phyloP scores from a whole-genome alignment of 2,888 invertebrate genomes.

The Xestia sexstrigata region DNA sequence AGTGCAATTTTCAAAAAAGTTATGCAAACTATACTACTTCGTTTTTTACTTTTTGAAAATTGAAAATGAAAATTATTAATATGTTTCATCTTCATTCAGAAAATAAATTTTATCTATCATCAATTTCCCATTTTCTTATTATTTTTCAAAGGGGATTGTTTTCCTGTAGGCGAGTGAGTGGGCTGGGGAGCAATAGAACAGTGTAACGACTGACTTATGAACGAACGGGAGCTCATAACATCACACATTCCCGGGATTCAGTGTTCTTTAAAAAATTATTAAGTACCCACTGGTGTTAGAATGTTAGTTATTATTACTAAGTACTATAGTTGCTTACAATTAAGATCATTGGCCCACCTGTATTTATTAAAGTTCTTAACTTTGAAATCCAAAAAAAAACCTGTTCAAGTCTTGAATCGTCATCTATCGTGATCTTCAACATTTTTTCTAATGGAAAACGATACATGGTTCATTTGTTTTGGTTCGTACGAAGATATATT shows the following conservation, averaged over 20 bases:
- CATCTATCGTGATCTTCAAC: no score
- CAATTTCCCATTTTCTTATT: slow-evolving; percentile 7
- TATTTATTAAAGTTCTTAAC: no score
- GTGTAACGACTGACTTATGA: slow-evolving; percentile 54
- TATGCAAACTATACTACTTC: background rate
- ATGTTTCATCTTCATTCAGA: background rate
- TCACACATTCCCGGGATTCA: slow-evolving; percentile 22
- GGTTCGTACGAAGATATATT: no score
- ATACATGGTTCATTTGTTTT: no score
- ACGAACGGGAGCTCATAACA: slow-evolving; percentile 49
- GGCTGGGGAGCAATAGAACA: slow-evolving; percentile 52
- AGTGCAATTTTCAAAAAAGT: background rate
- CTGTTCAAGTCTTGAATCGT: no score
- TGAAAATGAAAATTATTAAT: background rate
- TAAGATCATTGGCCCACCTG: no score
- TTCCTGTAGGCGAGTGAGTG: slow-evolving; percentile 27
- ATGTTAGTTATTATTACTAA: slow-evolving; percentile 6
- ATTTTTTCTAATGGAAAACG: no score
- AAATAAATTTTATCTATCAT: background rate
- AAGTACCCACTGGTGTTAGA: slow-evolving; percentile 6
- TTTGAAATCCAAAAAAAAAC: no score
- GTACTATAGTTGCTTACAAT: background rate
- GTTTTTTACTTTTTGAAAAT: background rate
- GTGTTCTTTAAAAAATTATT: slow-evolving; percentile 33
- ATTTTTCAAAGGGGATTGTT: slow-evolving; percentile 23